Base-by-base conservation (phyloP, 2,888 invertebrate species). In the Eulithis prunata region DNA sequence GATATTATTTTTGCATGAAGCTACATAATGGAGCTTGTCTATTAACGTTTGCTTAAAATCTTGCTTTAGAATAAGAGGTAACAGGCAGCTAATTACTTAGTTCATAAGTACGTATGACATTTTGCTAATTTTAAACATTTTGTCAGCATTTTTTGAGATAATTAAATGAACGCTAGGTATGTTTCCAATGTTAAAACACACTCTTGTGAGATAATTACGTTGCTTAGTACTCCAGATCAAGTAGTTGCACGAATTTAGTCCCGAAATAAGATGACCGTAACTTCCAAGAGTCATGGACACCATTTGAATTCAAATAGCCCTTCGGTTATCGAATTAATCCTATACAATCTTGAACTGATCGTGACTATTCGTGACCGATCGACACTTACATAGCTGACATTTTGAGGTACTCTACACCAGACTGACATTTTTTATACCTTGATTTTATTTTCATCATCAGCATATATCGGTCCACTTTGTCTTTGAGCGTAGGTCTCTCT, bases 331-430 rank as follows among this genome's bases (percentile, higher is more conserved):
- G 32, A 46, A 62, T 62, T 63, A 49, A 62, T 66, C 56, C 63
- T 58, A 60, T 61, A 68, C 47, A 58, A 64, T 61, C 67, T 52
- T 45, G 2, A 21, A 21, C 21, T 21, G 67, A 53, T 62, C 65
- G 62, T 67, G 67, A 65, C 64, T 56, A 65, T 49, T 62, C 65
- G 62, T 67, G 67, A 67, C 62, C 56, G 46, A 62, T 69, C 61
- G 58, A 57, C 53, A 64, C 56, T 43, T 57, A 71, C 69, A 57
- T 62, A 41, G 38, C 58, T 58, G 45, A 62, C 62, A 54, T 57
- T 66, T 53, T 57, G n/a, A 38, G 43, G 5, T 57, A 21, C 41
- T 51, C 45, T 11, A 45, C 32, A 54, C 46, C 43, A 51, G 41
- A 21, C 21, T 8, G 41, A 8, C 41, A 0, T 41, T 8, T 41